Base-by-base conservation (phyloP, 2,888 invertebrate species). In the Cyrtodaria siliqua region DNA sequence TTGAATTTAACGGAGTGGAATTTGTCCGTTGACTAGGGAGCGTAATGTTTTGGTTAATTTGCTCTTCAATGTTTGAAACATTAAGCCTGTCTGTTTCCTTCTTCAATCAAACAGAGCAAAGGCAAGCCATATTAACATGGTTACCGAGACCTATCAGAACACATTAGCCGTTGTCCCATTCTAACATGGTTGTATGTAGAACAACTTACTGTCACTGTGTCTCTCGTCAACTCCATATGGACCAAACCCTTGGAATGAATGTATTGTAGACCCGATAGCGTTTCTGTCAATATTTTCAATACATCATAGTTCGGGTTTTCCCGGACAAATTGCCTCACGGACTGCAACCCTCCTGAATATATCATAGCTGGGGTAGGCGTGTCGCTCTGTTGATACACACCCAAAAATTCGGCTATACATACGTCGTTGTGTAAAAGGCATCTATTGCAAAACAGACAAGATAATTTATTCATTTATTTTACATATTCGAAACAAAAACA, bases 191-290 rank as follows among this genome's bases (percentile, higher is more conserved):
- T n/a, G n/a, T n/a, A n/a, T n/a, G n/a, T n/a, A n/a, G n/a, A n/a
- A n/a, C 4, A 33, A 83, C 40, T 49, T 56, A 80, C 80, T 55
- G 80, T 77, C 1, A 80, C 16, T 14, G 80, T 73, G 29, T 77
- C 66, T 23, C 26, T 68, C n/a, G 61, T 57, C 49, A 80, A 52
- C 14, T 80, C 80, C 80, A 80, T 80, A 27, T 80, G 80, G 0
- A 80, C 80, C 42, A 80, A 33, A 0, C 80, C 80, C 53, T 80
- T 80, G 0, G 73, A 77, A 52, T 80, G 80, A 18, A 80, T 60
- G 33, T 80, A 80, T 18, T 76, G 80, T 0, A 80, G 64, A 0
- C 70, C 80, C 0, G 73, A 29, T 0, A 73, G 52, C 6, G 56
- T 44, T 14, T 80, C 77, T 14, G 49, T 47, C 27, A 77, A 42